phyloP scores from a whole-genome alignment of 2,797 vertebrate genomes.

The Oophaga sylvatica region DNA sequence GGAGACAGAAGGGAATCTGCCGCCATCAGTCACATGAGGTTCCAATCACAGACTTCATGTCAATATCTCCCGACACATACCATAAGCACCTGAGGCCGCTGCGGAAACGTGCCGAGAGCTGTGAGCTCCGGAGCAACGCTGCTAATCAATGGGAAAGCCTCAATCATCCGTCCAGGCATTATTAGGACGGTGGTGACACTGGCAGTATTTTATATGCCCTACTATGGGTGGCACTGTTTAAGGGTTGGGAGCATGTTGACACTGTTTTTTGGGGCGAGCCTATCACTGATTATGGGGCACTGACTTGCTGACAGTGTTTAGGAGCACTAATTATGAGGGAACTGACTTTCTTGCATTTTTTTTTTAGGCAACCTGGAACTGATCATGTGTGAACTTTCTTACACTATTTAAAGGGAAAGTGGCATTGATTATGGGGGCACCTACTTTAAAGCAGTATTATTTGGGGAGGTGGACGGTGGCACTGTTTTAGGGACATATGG shows the following conservation, averaged over 20 bases:
- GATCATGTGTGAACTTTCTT: not conserved
- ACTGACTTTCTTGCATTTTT: not conserved
- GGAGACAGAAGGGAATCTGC: not conserved
- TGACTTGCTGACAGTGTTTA: not conserved
- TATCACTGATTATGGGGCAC: not conserved
- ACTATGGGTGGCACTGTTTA: no score
- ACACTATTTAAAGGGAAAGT: no score
- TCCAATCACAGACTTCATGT: not conserved
- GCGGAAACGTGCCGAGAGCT: not conserved
- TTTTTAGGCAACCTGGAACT: not conserved
- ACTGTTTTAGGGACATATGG: no score
- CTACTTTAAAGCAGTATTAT: no score
- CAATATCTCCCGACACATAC: not conserved
- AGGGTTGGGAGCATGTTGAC: no score
- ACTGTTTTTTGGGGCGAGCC: no score
- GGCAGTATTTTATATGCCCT: no score
- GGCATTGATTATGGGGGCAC: no score
- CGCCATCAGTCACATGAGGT: not conserved
- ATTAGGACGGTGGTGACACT: no score
- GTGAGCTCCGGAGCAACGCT: not conserved
- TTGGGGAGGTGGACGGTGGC: no score
- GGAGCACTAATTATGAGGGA: not conserved
- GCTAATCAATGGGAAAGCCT: not conserved
- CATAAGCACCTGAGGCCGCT: not conserved
- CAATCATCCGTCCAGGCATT: not conserved